Base-by-base conservation (phyloP, 2,113 vertebrate genomes). In the Theropithecus gelada region DNA sequence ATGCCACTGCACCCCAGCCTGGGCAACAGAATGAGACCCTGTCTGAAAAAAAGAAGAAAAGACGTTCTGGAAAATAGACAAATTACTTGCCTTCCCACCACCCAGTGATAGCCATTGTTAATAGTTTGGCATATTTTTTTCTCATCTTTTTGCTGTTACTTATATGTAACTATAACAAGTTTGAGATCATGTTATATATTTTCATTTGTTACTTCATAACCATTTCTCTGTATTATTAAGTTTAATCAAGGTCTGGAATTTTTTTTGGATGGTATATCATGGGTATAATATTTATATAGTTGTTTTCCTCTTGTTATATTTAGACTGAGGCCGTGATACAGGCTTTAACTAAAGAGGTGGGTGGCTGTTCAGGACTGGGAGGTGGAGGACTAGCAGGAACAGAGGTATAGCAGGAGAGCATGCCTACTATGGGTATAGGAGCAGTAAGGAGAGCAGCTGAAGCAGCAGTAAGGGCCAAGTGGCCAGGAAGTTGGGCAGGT, bases 61-160 rank as follows among this genome's bases (percentile, higher is more conserved):
- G 27, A 32, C 2, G 30, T 64, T 35, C 84, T 95, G 52, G 85
- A 85, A 96, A 96, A 93, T 45, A 93, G 76, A 55, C 81, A 88
- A 89, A 73, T 94, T 85, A 83, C 78, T 22, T 80, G 68, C 83
- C 43, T 66, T 92, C 35, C 64, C 40, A 55, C 40, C 50, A 94
- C 61, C 16, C 82, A 94, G 78, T 85, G 75, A 87, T 84, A 91
- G 55, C 83, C 72, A 86, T 57, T 86, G 11, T 87, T 93, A 93
- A 52, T 89, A 76, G 40, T 52, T 57, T 96, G 80, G 18, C 79
- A 40, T 80, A 76, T 96, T 97, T 94, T 93, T 50, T 86, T 87
- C 59, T 95, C 32, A 55, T 91, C 27, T 92, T 97, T 93, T 92
- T 75, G 8, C 43, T 92, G 16, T 89, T 72, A 52, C 12, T 13